phyloP scores from a whole-genome alignment of 1,140 invertebrate species.

The Trialeurodes vaporariorum region DNA sequence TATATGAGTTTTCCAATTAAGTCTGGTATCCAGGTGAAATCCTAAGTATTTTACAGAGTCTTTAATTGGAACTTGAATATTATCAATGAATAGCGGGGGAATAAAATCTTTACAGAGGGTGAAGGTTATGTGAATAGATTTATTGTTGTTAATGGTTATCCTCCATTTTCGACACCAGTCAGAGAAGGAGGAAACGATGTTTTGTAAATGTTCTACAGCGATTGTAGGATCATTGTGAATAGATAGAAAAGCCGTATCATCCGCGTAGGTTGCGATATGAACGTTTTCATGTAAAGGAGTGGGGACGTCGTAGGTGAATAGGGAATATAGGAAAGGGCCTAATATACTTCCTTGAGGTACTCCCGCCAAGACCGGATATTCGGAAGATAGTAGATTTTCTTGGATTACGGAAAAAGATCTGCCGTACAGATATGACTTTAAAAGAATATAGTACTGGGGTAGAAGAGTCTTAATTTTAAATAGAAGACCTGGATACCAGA shows the following conservation, averaged over 20 bases:
- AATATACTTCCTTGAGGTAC: slow-evolving; percentile 18
- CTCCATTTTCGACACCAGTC: slow-evolving; percentile 4
- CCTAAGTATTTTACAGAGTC: slow-evolving; percentile 6
- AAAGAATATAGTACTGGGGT: slow-evolving; percentile 2
- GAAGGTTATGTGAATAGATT: slow-evolving; percentile 10
- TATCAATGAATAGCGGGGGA: not conserved
- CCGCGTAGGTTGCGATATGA: slow-evolving; percentile 5
- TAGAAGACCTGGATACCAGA: slow-evolving; percentile 31
- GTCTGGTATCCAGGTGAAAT: slow-evolving; percentile 4
- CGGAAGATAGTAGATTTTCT: not conserved
- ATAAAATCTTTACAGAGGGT: not conserved
- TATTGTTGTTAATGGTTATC: slow-evolving; percentile 2
- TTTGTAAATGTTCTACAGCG: not conserved
- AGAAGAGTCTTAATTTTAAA: slow-evolving; percentile 25
- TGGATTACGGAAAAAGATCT: slow-evolving; percentile 6
- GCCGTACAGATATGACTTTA: slow-evolving; percentile 12
- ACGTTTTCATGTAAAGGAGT: not conserved
- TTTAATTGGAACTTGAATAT: not conserved
- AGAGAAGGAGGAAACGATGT: not conserved
- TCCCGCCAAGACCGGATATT: not conserved
- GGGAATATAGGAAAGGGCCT: slow-evolving; percentile 8
- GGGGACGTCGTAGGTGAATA: slow-evolving; percentile 11
- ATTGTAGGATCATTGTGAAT: not conserved
- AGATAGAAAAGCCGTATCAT: slow-evolving; percentile 13
- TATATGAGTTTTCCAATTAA: slow-evolving; percentile 2